A percentile compares a stretch with the other conserved stretches of the same genome.
Conservation (phyloP, 2,797 vertebrate species). For the Ctenopoma kingsleyae region DNA sequence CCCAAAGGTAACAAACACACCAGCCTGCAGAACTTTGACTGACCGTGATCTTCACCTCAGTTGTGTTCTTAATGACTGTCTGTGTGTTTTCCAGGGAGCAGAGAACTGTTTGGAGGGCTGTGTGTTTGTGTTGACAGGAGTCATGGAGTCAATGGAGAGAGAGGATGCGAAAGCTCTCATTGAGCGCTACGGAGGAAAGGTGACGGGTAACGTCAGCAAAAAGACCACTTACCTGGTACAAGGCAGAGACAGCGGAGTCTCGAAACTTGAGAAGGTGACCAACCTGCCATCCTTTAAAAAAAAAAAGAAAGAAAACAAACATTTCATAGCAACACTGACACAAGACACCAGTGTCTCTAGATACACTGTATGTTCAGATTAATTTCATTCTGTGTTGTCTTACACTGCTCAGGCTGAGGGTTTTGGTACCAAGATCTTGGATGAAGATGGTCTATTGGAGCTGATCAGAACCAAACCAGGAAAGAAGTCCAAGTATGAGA, state of each 20-base stretch:
- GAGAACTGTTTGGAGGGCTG: conserved; percentile 98
- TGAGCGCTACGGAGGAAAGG: conserved; percentile 96
- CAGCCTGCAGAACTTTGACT: background rate
- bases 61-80: background rate
- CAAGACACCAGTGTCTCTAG: no score
- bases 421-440: conserved; percentile 92
- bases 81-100: conserved; percentile 86
- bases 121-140: conserved; percentile 95
- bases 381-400: background rate
- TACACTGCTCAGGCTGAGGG: conserved; percentile 86
- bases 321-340: background rate
- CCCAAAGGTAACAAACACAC: conserved; percentile 83
- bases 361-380: background rate
- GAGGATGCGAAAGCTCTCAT: conserved; percentile 94
- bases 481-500: conserved; percentile 96
- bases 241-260: conserved; percentile 92
- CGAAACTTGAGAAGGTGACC: conserved; percentile 94
- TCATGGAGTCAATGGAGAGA: conserved; percentile 95
- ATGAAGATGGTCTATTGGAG: conserved; percentile 93
- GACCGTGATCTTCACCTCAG: background rate
- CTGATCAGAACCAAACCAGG: conserved; percentile 94
- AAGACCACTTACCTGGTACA: conserved; percentile 94
- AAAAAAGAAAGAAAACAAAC: no score
- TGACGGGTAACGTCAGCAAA: conserved; percentile 95
- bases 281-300: background rate